Base-by-base conservation (phyloP, 2,797 vertebrate species). In the Salmo trutta region DNA sequence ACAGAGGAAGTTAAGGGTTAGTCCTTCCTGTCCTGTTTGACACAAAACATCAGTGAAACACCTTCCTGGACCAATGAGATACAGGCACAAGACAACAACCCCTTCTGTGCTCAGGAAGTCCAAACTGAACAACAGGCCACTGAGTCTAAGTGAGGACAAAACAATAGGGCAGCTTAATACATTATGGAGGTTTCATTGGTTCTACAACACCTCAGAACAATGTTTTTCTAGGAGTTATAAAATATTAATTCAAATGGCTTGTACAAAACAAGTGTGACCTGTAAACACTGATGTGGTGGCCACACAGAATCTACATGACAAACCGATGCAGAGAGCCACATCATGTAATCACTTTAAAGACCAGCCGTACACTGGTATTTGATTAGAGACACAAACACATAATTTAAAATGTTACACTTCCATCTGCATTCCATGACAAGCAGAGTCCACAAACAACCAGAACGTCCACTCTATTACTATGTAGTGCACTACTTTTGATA, bases 161-260 rank as follows among this genome's bases (percentile, higher is more conserved):
- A 89, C 84, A 81, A 79, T 68, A 29, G 72, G 74, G 64, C 87
- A 90, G 53, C 53, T 88, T 27, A 71, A 29, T 12, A 15, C 16
- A 59, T 19, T 53, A 54, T 3, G 16, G 24, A 31, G 3, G 7
- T 17, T 19, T 53, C 27, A 54, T 7, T n/a, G 71, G 52, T 56
- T 31, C 53, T 10, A 56, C 52, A 33, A 73, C 36, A 41, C 19
- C 68, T 14, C 21, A 70, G 36, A 70, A 70, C 17, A 21, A 70
- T 70, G 33, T 70, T 70, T 36, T 68, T 68, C 8, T 31, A 68
- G 1, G 21, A 24, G 36, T 27, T 71, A 24, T 33, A 24, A 53
- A 17, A 56, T 59, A 3, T 29, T 53, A n/a, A 54, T 73, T 27
- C 6, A 53, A 59, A 19, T 73, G 29, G 17, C 27, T 17, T 56